These are phyloP conservation scores for Gymnoscopelus braueri DNA, from an alignment of 2,797 vertebrate genomes.

Conservation along the genomic window DNA sequence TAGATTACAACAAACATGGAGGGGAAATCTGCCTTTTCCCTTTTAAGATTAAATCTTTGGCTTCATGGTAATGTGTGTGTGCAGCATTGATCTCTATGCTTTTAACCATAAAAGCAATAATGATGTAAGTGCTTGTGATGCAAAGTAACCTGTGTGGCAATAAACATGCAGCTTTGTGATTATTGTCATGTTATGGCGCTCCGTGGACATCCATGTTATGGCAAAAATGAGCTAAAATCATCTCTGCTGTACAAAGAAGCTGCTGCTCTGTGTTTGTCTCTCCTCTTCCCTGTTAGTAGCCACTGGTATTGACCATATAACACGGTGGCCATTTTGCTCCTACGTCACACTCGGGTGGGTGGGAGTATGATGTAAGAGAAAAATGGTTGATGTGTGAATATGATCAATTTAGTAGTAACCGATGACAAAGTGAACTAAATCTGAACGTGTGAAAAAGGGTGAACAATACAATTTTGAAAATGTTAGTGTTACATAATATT, in stretches of 20 bases:
- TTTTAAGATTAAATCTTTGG: slow-evolving; percentile 68
- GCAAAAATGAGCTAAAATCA: slow-evolving; percentile 44
- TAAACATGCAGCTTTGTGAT: slow-evolving; percentile 78
- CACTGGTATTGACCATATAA: slow-evolving; percentile 16
- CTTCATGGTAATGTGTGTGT: slow-evolving; percentile 72
- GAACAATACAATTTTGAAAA: slow-evolving; percentile 37
- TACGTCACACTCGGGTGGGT: too few species aligned
- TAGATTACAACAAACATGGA: slow-evolving; percentile 40
- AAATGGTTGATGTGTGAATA: too few species aligned
- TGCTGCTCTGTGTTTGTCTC: slow-evolving; percentile 64
- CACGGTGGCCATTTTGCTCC: too few species aligned
- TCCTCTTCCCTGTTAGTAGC: slow-evolving; percentile 56
- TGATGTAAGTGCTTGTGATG: slow-evolving; percentile 74
- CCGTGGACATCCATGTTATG: slow-evolving; percentile 54
- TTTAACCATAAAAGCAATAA: slow-evolving; percentile 82
- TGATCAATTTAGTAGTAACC: slow-evolving; percentile 35
- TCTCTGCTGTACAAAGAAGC: slow-evolving; percentile 74
- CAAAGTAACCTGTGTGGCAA: slow-evolving; percentile 78
- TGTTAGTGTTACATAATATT: slow-evolving; percentile 30
- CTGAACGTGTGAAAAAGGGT: slow-evolving; percentile 23
- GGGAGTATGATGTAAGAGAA: too few species aligned
- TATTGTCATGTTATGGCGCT: slow-evolving; percentile 62
- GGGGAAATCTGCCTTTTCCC: slow-evolving; percentile 48
- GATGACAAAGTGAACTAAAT: slow-evolving; percentile 26
- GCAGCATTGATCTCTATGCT: slow-evolving; percentile 71